phyloP scores from a whole-genome alignment of 2,113 vertebrate genomes.

The Pituophis catenifer region DNA sequence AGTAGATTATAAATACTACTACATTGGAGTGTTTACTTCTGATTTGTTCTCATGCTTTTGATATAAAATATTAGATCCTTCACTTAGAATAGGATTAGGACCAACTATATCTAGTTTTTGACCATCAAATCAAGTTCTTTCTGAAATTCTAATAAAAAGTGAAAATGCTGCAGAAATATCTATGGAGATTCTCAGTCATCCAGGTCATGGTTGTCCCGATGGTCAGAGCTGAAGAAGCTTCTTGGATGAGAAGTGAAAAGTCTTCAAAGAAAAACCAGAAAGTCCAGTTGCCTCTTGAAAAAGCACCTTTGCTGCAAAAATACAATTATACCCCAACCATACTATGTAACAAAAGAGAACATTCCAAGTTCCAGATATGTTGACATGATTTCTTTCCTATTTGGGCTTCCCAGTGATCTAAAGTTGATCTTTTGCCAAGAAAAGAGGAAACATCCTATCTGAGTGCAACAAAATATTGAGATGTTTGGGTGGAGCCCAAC shows the following conservation, averaged over 20 bases:
- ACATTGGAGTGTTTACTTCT: background rate
- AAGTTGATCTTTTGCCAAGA: background rate
- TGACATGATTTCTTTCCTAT: background rate
- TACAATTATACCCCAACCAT: background rate
- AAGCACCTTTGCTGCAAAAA: background rate
- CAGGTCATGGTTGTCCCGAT: too few relatives aligned
- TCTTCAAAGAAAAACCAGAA: too few relatives aligned
- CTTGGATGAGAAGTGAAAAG: too few relatives aligned
- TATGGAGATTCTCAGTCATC: too few relatives aligned
- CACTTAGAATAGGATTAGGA: background rate
- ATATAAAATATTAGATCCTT: background rate
- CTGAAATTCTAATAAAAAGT: background rate
- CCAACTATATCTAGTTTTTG: background rate
- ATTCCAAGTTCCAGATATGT: background rate
- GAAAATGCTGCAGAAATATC: background rate
- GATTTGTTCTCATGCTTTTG: background rate
- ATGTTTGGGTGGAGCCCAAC: background rate
- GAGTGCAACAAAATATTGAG: background rate
- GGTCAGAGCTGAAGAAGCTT: too few relatives aligned
- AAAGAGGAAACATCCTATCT: background rate
- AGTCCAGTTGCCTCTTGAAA: too few relatives aligned
- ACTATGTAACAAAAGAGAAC: background rate
- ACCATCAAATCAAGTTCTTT: background rate
- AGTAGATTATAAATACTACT: background rate
- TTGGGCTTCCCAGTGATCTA: background rate